These are phyloP conservation scores for Chaunax sp. DNA, from an alignment of 2,797 vertebrate genomes.

Conservation along the genomic window DNA sequence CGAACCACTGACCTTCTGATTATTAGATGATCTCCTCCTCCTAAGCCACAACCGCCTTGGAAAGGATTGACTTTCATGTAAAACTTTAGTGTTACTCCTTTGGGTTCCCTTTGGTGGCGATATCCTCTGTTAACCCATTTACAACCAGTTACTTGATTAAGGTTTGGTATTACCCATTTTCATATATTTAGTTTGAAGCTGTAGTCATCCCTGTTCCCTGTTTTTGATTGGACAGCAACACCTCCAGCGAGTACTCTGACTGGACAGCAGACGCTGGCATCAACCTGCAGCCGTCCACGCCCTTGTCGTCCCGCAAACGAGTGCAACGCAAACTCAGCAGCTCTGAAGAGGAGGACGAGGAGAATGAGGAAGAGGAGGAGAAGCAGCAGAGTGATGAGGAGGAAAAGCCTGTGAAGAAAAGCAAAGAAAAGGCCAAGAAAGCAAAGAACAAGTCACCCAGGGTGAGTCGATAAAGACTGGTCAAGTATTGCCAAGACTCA, in stretches of 20 bases:
- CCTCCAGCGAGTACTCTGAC: slow-evolving; percentile 94
- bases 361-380: slow-evolving; percentile 80
- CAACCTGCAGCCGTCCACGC: slow-evolving; percentile 89
- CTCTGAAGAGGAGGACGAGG: slow-evolving; percentile 91
- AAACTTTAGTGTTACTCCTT: slow-evolving; percentile 5
- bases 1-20: no score
- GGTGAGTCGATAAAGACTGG: slow-evolving; percentile 74
- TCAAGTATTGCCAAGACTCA: neutral
- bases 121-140: slow-evolving; percentile 27
- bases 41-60: no score
- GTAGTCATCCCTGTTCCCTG: slow-evolving; percentile 4
- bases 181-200: neutral
- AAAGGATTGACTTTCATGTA: slow-evolving; percentile 6
- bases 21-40: no score
- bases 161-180: neutral
- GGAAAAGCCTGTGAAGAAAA: slow-evolving; percentile 73
- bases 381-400: slow-evolving; percentile 84
- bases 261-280: slow-evolving; percentile 96
- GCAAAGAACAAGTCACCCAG: slow-evolving; percentile 76
- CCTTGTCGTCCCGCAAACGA: slow-evolving; percentile 86
- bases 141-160: slow-evolving; percentile 4
- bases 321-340: slow-evolving; percentile 84
- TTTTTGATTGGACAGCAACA: slow-evolving; percentile 80
- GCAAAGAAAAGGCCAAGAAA: slow-evolving; percentile 78
- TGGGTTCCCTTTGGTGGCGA: neutral